A percentile compares a stretch with the other conserved stretches of the same genome.
phyloP scores from a whole-genome alignment of 2,797 vertebrate species.

The Mastacembelus armatus region DNA sequence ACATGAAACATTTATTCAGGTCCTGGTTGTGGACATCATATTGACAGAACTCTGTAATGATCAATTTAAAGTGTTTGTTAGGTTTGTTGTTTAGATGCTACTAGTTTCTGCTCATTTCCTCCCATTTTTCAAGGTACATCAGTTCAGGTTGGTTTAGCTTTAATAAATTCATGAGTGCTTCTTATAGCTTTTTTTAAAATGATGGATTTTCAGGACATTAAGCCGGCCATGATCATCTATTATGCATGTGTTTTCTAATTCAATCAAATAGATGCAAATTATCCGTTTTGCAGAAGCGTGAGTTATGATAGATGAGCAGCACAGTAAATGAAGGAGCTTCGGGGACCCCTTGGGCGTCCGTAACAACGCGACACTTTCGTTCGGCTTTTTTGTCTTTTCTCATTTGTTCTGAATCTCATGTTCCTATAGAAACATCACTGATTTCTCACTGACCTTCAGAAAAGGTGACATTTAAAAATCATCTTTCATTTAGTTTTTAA shows the following conservation, averaged over 20 bases:
- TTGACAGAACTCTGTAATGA: too few relatives aligned
- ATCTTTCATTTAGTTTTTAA: background rate
- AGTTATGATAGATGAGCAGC: constrained; percentile 47
- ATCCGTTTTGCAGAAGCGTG: constrained; percentile 47
- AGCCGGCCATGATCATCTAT: constrained; percentile 20
- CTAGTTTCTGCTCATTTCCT: constrained; percentile 18
- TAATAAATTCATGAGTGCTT: constrained; percentile 11
- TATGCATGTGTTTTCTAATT: constrained; percentile 46
- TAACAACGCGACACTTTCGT: background rate
- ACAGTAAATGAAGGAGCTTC: constrained; percentile 2
- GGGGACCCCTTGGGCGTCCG: background rate
- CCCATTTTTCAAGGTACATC: constrained; percentile 40
- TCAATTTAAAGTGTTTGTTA: too few relatives aligned
- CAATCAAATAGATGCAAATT: constrained; percentile 49
- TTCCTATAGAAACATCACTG: constrained; percentile 3
- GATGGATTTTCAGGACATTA: constrained; percentile 11
- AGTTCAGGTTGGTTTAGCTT: constrained; percentile 24
- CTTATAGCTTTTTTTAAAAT: background rate
- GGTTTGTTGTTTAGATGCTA: constrained; percentile 22
- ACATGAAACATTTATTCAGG: background rate
- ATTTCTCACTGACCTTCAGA: constrained; percentile 11
- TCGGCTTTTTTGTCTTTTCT: too few relatives aligned
- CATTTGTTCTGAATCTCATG: constrained; percentile 1
- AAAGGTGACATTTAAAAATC: background rate
- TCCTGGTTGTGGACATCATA: background rate